Base-by-base conservation (phyloP, 2,888 invertebrate genomes). In the Himalopsyche anomala region DNA sequence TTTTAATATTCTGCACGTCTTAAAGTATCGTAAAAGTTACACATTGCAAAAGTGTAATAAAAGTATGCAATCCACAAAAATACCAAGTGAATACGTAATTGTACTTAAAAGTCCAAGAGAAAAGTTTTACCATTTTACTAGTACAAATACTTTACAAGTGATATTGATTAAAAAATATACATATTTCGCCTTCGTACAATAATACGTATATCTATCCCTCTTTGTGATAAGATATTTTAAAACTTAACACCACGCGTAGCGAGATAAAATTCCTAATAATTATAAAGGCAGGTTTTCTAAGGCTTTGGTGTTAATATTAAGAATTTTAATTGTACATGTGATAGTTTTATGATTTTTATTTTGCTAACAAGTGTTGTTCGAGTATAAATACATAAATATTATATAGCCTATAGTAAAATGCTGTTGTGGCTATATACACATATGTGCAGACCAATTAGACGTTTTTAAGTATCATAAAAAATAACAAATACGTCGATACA, bases 361-460 rank as follows among this genome's bases (percentile, higher is more conserved):
- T 74, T 74, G 74, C 74, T 74, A 74, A 74, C 74, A 74, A 74
- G 74, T 74, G 74, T 74, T 74, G 74, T 74, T 38, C 36, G 36
- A 74, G 36, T 74, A 74, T 74, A 74, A 74, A 74, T 38, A 74
- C 74, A 74, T 74, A 74, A 74, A 74, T 74, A 74, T 74, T 74
- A 74, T 74, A 74, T 36, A 74, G 74, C 74, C 74, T 11, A 74
- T 36, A 74, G 74, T 74, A 74, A 74, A 74, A 74, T 74, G 19
- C 4, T 74, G 74, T 74, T 11, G 12, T 69, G 15, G 74, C 74
- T 36, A 36, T 74, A 74, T 74, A 36, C 74, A 28, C 38, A 28
- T 38, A 38, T 28, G 38, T 74, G 74, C 36, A 74, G 36, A 74
- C 74, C 74, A 74, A 74, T 74, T 74, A 74, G 74, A 38, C 74